Base-by-base conservation (phyloP, 2,797 vertebrate species). In the Helostoma temminkii region DNA sequence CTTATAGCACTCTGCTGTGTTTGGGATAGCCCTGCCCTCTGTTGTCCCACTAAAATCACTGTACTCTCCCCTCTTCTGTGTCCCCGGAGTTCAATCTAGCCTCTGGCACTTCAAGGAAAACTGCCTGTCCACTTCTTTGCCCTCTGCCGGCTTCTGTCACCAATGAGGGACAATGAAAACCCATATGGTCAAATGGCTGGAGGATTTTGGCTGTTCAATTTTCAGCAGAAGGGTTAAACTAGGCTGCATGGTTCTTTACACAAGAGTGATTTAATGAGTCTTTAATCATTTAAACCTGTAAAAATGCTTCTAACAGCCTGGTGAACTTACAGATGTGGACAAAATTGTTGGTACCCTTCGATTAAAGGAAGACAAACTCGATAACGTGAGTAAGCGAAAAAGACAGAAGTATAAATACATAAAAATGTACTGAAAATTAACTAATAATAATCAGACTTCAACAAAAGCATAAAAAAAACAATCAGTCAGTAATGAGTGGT, bases 1-100 rank as follows among this genome's bases (percentile, higher is more conserved):
- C 87, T 93, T 92, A 89, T 66, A 82, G 85, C 83, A 65, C 84
- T 91, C 76, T 76, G 80, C 85, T 81, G 47, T 83, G 82, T 89
- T 89, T 88, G 76, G 82, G 86, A 87, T 76, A 76, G 88, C 67
- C 30, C 68, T 84, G 82, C 80, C 82, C 81, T 58, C 63, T 59
- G 43, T 61, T 11, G 66, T 86, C 88, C 81, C 67, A 63, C 82
- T 71, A 69, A 84, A 75, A 84, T 86, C 77, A 66, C 78, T 45
- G 7, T 60, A 56, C 67, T 52, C 69, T 49, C 63, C 65, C 55
- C 45, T 62, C 69, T 61, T 56, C 67, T 52, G 55, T 58, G 47
- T 53, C 66, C 59, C 41, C 16, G 15, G 47, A n/a, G 69, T 76
- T 84, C 66, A 64, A 56, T 77, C 73, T 63, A 75, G 42, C 54